phyloP scores from a whole-genome alignment of 2,113 vertebrate genomes.

The Sebastes schlegelii region DNA sequence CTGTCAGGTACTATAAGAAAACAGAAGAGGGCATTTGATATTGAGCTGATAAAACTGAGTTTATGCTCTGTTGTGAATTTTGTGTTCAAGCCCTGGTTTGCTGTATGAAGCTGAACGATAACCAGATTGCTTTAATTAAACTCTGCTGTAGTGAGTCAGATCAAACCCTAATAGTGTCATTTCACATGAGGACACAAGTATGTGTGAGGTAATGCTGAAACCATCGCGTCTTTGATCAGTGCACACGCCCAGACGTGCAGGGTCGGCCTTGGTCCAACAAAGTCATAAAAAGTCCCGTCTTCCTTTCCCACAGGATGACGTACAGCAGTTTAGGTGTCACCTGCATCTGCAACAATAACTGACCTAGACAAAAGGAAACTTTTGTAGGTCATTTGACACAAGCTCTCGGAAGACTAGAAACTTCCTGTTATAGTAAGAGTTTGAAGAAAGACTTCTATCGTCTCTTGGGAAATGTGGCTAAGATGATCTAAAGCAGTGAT shows the following conservation, averaged over 20 bases:
- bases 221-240: conserved; percentile 15
- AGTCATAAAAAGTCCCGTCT: conserved; percentile 13
- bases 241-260: conserved; percentile 33
- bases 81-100: neutral
- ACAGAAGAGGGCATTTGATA: conserved; percentile 20
- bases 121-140: conserved; percentile 7
- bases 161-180: neutral
- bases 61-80: neutral
- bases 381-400: neutral
- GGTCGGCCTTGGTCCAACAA: neutral
- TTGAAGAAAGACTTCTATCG: neutral
- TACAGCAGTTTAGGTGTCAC: conserved; percentile 2
- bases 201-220: conserved; percentile 35
- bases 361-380: conserved; percentile 15
- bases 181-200: neutral
- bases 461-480: neutral
- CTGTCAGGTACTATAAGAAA: conserved; percentile 5
- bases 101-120: neutral
- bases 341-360: conserved; percentile 23
- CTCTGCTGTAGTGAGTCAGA: conserved; percentile 11
- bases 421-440: neutral
- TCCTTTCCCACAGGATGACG: conserved; percentile 42
- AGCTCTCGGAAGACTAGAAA: conserved; percentile 3
- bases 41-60: neutral
- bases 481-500: neutral